These are phyloP conservation scores for Clarias batrachus DNA, from an alignment of 2,113 vertebrate genomes.

Conservation along the genomic window DNA sequence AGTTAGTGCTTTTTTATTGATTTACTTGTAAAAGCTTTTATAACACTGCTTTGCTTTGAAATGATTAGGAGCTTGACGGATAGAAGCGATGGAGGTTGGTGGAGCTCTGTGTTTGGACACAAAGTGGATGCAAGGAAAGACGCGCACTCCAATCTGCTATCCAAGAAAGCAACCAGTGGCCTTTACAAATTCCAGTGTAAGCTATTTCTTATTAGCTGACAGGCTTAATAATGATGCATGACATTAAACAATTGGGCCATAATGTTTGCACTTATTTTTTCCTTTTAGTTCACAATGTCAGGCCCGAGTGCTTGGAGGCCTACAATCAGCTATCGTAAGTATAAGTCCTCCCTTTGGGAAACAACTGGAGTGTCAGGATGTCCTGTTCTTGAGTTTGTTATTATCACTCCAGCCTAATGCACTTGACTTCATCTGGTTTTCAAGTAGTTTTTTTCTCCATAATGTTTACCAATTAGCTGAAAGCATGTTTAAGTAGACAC, in stretches of 20 bases:
- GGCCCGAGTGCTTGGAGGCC: slow-evolving; percentile 87
- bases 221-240: background rate
- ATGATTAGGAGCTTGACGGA: slow-evolving; percentile 80
- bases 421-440: background rate
- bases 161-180: slow-evolving; percentile 92
- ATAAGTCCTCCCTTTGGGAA: background rate
- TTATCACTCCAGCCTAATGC: background rate
- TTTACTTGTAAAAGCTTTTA: background rate
- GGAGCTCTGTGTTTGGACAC: slow-evolving; percentile 89
- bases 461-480: background rate
- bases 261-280: slow-evolving; percentile 48
- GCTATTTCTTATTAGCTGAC: slow-evolving; percentile 35
- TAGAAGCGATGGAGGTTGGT: slow-evolving; percentile 83
- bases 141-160: slow-evolving; percentile 92
- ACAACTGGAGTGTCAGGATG: background rate
- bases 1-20: background rate
- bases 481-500: background rate
- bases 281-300: slow-evolving; percentile 90
- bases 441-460: background rate
- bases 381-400: background rate
- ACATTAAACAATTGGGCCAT: background rate
- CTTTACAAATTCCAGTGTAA: slow-evolving; percentile 96
- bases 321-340: slow-evolving; percentile 94
- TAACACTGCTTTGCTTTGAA: slow-evolving; percentile 26
- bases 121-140: slow-evolving; percentile 92